Evolutionary conservation across 2,888 invertebrate genomes (phyloP).

Genomic region (Amphimallon solstitiale): DNA sequence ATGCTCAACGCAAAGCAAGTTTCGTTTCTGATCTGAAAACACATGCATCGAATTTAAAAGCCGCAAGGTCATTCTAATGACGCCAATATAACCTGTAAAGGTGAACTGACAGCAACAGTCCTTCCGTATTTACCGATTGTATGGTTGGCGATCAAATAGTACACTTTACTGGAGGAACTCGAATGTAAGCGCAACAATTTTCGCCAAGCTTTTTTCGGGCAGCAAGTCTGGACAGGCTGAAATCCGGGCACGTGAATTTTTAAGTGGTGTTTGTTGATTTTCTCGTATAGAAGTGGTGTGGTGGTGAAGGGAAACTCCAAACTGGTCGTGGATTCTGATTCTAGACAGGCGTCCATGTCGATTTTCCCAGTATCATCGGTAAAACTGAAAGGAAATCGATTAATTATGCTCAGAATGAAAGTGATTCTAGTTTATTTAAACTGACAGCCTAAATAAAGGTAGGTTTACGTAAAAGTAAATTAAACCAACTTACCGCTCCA

Average conservation of each 20-base stretch:
- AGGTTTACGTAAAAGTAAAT: too few species aligned
- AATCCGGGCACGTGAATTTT: constrained; percentile 73
- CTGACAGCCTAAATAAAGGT: background rate
- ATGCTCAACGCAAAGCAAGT: constrained; percentile 80
- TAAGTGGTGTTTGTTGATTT: constrained; percentile 74
- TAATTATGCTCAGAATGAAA: too few species aligned
- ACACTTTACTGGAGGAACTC: constrained; percentile 64
- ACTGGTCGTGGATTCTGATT: constrained; percentile 58
- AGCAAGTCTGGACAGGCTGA: constrained; percentile 71
- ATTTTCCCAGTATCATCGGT: constrained; percentile 45
- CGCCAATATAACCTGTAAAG: constrained; percentile 71
- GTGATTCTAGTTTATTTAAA: too few species aligned
- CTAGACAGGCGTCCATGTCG: constrained; percentile 51
- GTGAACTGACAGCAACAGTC: constrained; percentile 75
- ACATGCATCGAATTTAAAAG: background rate
- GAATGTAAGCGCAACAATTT: constrained; percentile 75
- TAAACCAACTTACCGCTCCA: too few species aligned
- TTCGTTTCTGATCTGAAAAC: constrained; percentile 75
- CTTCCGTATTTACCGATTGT: constrained; percentile 67
- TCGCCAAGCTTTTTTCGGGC: constrained; percentile 71
- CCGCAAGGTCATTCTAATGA: background rate
- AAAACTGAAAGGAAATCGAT: constrained; percentile 36
- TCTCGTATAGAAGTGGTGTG: constrained; percentile 69
- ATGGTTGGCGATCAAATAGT: constrained; percentile 76
- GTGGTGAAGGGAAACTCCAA: constrained; percentile 65